phyloP scores from a whole-genome alignment of 2,888 invertebrate genomes.

The Andrena trimmerana region DNA sequence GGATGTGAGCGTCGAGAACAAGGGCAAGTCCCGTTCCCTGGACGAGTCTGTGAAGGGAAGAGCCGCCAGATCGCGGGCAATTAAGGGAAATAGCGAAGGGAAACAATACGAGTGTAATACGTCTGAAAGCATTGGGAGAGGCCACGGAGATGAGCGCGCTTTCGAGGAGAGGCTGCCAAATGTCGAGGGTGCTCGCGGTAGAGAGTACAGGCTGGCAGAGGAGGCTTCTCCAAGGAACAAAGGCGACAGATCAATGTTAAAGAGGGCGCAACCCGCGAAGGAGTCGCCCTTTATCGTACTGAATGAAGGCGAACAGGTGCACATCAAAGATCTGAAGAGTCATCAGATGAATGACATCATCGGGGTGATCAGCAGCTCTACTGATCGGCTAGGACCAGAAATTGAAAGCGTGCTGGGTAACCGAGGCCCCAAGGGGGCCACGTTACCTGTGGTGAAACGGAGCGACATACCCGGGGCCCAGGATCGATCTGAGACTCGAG shows the following conservation, averaged over 20 bases:
- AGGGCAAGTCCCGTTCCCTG: background rate
- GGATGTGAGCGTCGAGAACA: slow-evolving; percentile 71
- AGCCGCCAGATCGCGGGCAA: background rate
- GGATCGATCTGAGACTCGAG: background rate
- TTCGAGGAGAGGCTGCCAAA: slow-evolving; percentile 6
- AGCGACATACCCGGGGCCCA: too few relatives aligned
- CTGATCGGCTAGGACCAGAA: background rate
- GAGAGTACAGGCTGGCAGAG: background rate
- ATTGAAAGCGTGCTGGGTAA: background rate
- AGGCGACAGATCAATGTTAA: slow-evolving; percentile 10
- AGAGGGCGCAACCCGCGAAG: background rate
- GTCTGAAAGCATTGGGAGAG: background rate
- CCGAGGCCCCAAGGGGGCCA: background rate
- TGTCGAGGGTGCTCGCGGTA: background rate
- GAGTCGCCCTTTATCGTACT: slow-evolving; percentile 37
- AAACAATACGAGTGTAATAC: background rate
- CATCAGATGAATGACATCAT: slow-evolving; percentile 66
- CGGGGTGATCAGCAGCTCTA: slow-evolving; percentile 8
- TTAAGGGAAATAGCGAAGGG: background rate
- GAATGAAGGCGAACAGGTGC: slow-evolving; percentile 45
- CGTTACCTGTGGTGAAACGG: background rate
- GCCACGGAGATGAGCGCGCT: background rate
- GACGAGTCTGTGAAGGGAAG: background rate
- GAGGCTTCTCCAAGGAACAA: background rate
- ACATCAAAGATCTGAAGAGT: slow-evolving; percentile 41